These are phyloP conservation scores for Meleagris gallopavo DNA, from an alignment of 2,113 vertebrate genomes.

Conservation along the genomic window DNA sequence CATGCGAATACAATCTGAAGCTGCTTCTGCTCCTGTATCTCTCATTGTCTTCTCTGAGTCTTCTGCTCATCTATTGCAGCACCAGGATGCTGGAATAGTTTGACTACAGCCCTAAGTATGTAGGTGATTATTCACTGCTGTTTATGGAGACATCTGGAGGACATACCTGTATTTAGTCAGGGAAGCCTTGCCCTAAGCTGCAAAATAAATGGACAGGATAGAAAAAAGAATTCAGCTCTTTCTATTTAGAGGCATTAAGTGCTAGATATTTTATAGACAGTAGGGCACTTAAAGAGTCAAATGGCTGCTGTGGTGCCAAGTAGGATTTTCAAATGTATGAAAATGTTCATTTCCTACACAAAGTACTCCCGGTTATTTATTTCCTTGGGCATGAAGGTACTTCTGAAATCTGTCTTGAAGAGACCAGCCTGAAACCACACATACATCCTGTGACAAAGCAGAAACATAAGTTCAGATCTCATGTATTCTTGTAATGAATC, in stretches of 20 bases:
- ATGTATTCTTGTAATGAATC: not conserved
- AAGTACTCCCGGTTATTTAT: not conserved
- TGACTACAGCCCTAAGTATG: not conserved
- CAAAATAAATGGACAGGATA: not conserved
- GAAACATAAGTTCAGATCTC: not conserved
- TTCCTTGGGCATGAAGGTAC: not conserved
- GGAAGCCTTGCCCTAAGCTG: not conserved
- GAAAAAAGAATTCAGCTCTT: not conserved
- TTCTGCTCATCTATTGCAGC: not conserved
- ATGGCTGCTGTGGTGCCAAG: not conserved
- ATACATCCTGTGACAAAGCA: not conserved
- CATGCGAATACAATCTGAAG: not conserved
- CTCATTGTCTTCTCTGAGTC: not conserved
- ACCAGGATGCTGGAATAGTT: not conserved
- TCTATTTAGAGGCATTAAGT: constrained; percentile 1
- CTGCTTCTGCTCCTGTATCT: not conserved
- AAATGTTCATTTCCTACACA: not conserved
- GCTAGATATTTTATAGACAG: not conserved
- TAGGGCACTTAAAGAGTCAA: not conserved
- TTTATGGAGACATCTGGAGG: not conserved
- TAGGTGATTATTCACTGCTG: not conserved
- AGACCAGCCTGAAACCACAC: not conserved
- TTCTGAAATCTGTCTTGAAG: constrained; percentile 3
- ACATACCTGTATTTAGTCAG: not conserved
- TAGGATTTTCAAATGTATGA: not conserved